These are phyloP conservation scores for Encarsia formosa DNA, from an alignment of 2,888 invertebrate species.

Conservation along the genomic window DNA sequence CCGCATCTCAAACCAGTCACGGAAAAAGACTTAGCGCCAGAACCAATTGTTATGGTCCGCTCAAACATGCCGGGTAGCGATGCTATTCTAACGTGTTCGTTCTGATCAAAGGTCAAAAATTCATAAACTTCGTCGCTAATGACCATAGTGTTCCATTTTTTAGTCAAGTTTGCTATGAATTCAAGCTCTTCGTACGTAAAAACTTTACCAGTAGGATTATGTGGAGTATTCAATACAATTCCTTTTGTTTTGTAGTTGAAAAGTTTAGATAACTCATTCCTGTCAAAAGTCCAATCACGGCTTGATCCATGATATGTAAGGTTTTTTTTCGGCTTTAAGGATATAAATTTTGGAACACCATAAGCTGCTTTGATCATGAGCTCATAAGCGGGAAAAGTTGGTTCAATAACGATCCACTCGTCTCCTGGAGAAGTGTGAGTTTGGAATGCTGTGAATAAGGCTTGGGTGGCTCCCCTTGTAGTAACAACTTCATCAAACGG, in stretches of 20 bases:
- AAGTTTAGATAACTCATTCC: slow-evolving; percentile 65
- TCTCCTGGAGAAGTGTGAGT: background rate
- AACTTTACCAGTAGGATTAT: slow-evolving; percentile 95
- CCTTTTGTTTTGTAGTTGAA: slow-evolving; percentile 89
- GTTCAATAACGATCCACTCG: slow-evolving; percentile 3
- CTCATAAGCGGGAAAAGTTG: no score
- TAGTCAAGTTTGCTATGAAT: slow-evolving; percentile 80
- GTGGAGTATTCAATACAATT: slow-evolving; percentile 93
- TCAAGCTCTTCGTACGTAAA: slow-evolving; percentile 66
- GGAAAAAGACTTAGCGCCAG: slow-evolving; percentile 96
- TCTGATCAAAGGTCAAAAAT: background rate
- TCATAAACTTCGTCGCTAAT: background rate
- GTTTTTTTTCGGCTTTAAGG: background rate
- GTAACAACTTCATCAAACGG: background rate
- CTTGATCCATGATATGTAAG: background rate
- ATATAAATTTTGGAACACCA: no score
- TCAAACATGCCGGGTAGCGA: slow-evolving; percentile 99
- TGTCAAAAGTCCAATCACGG: background rate
- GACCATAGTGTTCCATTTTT: slow-evolving; percentile 61
- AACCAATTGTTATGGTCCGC: slow-evolving; percentile 91
- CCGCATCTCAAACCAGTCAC: no score
- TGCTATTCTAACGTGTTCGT: background rate
- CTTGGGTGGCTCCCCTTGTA: background rate
- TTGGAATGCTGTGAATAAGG: background rate
- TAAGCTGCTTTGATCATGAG: no score